Evolutionary conservation across 2,888 invertebrate species (phyloP), one percentile per base, ranked within the genome.

Genomic region (Operophtera brumata): DNA sequence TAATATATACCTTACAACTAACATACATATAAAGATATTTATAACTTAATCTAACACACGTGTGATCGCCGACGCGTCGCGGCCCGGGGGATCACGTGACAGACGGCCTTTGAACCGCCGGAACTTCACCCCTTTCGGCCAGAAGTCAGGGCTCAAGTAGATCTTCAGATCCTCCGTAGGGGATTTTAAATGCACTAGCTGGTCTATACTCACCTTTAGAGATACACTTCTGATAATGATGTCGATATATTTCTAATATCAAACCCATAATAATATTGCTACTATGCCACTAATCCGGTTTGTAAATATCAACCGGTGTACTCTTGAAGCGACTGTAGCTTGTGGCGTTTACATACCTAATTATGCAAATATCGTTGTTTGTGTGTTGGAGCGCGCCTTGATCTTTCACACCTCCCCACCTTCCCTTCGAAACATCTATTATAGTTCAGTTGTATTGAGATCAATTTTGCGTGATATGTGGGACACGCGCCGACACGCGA

Each of bases 401-500:
- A 80, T 81, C 73, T 78, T 79, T 84, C 75, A 69, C 84, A 82
- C 84, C 82, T 82, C 78, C 80, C 78, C 67, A 76, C 78, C n/a
- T n/a, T n/a, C 83, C 82, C 78, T 75, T 73, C 57, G 59, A 57
- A 65, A 62, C 59, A 52, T 51, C 54, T 59, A n/a, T n/a, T 46
- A 40, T 34, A 36, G n/a, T 54, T 61, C 62, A 68, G 73, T 75
- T 73, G 80, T 79, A 82, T 77, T 77, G 71, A 78, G 77, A 73
- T 82, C 69, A 79, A 84, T 86, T 85, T 86, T 76, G 82, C 82
- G 79, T 81, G 72, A 70, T 74, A 89, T 87, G 82, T 73, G 86
- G 85, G 86, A 83, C 89, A 89, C 88, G 87, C 83, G 87, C 73
- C 34, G 34, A 66, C 89, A 89, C 88, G 80, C 85, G 89, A 86